These are phyloP conservation scores for Origma solitaria DNA, from an alignment of 2,113 vertebrate species.

Conservation along the genomic window DNA sequence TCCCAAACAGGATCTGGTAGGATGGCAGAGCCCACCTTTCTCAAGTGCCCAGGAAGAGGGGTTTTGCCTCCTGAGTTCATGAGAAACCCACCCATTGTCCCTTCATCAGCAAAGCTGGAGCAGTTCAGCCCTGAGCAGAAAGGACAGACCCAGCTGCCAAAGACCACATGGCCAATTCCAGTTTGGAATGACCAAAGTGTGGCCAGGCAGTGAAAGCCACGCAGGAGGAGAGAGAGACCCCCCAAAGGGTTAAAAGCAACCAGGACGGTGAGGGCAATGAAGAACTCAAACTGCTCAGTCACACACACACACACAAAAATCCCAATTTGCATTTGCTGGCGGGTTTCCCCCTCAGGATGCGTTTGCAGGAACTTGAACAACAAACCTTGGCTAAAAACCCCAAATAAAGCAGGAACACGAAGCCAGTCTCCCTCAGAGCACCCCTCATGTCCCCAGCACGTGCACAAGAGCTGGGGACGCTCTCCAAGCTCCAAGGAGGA, in stretches of 20 bases:
- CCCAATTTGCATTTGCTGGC: neutral
- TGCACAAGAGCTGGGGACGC: no score
- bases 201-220: neutral
- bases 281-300: neutral
- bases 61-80: neutral
- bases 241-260: neutral
- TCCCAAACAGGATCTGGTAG: neutral
- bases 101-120: neutral
- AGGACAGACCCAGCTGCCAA: no score
- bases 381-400: neutral
- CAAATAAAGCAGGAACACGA: neutral
- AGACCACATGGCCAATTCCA: neutral
- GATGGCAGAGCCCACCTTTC: neutral
- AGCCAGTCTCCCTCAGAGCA: neutral
- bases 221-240: neutral
- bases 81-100: neutral
- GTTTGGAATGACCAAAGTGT: neutral
- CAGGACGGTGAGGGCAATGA: neutral
- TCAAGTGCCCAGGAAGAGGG: neutral
- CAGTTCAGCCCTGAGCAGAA: fast-evolving
- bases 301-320: neutral
- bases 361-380: neutral
- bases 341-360: neutral
- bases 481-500: neutral
- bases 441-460: fast-evolving